Base-by-base conservation (phyloP, 1,140 invertebrate species). In the Megalonaias nervosa region DNA sequence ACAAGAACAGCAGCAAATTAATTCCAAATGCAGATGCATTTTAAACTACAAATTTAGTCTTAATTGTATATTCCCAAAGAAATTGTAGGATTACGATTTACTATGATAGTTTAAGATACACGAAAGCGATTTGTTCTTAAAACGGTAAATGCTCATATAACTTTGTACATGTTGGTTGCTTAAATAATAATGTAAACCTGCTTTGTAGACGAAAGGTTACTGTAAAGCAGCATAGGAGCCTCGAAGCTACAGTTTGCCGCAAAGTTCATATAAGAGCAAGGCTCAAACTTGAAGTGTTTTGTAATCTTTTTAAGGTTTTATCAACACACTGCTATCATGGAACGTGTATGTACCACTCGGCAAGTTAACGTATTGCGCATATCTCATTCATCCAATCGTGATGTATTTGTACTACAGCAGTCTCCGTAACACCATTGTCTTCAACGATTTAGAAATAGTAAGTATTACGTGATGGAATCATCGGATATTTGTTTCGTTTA, bases 301-400 rank as follows among this genome's bases (percentile, higher is more conserved):
- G 6, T 56, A 56, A 16, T 67, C 11, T 67, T 26, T 26, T 67
- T 61, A 17, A 94, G 94, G 93, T 77, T 88, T 92, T 57, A 94
- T 95, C 26, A 93, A 94, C 69, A 93, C 92, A 0, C 90, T 96
- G 26, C 91, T 98, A 26, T 96, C 95, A 2, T 95, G 95, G 88
- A 93, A 93, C 59, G 93, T 94, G 0, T 93, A 96, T 67, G 93
- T 97, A 81, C 96, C 97, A 0, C 91, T 98, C 17, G 95, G 95
- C 81, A 92, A 96, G 67, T 93, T 98, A 56, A 97, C 96, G 1
- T 98, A 97, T 90, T 95, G 95, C 88, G 95, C 96, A 13, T 98
- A 98, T 89, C 92, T 98, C 58, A 93, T 98, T n/a, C 97, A 98
- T 91, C 88, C 91, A 17, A 75, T 91, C 16, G 80, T 92, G 57